Evolutionary conservation across 2,797 vertebrate genomes (phyloP), one percentile per base, ranked within the genome.

Genomic region (Manis crassicaudata): DNA sequence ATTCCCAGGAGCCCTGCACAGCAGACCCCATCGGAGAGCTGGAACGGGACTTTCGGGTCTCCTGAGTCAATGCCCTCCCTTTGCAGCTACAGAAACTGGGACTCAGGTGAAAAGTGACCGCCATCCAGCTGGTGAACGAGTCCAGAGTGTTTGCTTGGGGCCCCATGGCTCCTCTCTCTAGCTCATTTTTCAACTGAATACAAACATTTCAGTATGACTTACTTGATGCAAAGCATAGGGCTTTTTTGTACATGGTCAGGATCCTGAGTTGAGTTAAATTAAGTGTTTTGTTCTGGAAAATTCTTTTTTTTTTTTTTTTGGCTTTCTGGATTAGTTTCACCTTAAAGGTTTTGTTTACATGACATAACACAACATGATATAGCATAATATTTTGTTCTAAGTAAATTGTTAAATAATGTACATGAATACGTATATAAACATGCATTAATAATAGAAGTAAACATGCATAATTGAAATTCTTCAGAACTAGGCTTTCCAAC

Each of bases 281-380:
- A 68, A 81, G n/a, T 54, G 65, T 68, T 77, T 91, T 86, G 37
- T 95, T 91, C 80, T 62, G 37, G 75, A 89, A 91, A 84, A 54
- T 50, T 72, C 85, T 73, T 88, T 40, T 40, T 40, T 40, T 40
- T 40, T 12, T 46, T 46, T 46, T 46, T 46, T 46, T 46, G 43
- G 14, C 29, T 50, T 85, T 90, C 29, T 91, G 25, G 12, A 65
- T 88, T 95, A 82, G 20, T 94, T 95, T 89, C 25, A 67, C 43
- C 65, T 96, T 94, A 52, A 92, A 77, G 35, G 14, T 52, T 88
- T 85, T 90, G 82, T 92, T 77, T 92, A 72, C 7, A 52, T n/a
- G 23, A 6, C n/a, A 68, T 29, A 65, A 37, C 13, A 58, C 4
- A 60, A 6, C 5, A 52, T 7, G 50, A 13, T 27, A 52, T 40